Evolutionary conservation across 1,140 invertebrate genomes (phyloP), one percentile per base, ranked within the genome.

Genomic region (Aculops lycopersici): DNA sequence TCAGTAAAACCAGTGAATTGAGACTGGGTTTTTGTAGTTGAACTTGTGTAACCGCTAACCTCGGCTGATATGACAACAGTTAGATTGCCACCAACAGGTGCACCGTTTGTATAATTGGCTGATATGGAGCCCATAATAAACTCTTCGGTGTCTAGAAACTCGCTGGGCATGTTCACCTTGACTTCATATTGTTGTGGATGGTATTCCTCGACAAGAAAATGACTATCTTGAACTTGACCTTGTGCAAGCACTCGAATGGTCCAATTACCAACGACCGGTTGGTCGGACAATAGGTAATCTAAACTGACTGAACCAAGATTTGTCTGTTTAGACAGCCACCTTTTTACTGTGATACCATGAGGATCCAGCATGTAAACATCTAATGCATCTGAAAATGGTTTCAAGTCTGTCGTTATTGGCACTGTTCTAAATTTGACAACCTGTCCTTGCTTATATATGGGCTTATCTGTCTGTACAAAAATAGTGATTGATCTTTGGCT

Each of bases 401-500:
- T 75, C 36, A 88, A 56, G 48, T 80, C 73, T 0, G 76, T 81
- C 50, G 77, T 75, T 40, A 90, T 76, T 0, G 78, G 79, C 44
- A 92, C 72, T 1, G 74, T 69, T 18, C 84, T 66, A 52, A 90
- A 84, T 38, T 68, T 61, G 0, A 90, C 74, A 24, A 66, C 77
- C 54, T 90, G 74, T 2, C 77, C 71, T 56, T 88, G 83, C 66
- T 74, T 88, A 51, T 92, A 94, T 0, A 88, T 67, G 0, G 83
- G 81, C 53, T 88, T 88, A 52, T 94, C 80, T 41, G 79, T 71
- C 57, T 90, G 83, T 47, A 94, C 74, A 48, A 92, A 81, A 45
- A 92, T 78, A 0, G 83, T 81, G 73, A 84, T 80, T 4, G 78
- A 80, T n/a, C 76, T 57, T 49, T 74, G 72, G 0, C 73, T 79